Conservation (phyloP, 2,113 vertebrate species). For the Cyanoliseus patagonus region DNA sequence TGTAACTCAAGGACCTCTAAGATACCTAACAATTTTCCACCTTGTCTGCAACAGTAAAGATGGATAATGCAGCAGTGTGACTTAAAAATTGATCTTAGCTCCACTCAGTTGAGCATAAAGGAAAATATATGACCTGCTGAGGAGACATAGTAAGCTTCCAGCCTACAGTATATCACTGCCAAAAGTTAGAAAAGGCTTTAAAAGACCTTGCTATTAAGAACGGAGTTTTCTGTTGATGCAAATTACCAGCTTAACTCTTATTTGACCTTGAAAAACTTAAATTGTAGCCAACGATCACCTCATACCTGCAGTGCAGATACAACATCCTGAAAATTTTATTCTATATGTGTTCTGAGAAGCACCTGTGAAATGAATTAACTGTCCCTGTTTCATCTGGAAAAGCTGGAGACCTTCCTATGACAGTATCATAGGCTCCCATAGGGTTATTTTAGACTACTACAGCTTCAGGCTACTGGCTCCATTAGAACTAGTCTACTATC, state of each 20-base stretch:
- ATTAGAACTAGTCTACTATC: not conserved
- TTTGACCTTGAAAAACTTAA: slow-evolving; percentile 46
- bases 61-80: slow-evolving; percentile 59
- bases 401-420: not conserved
- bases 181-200: slow-evolving; percentile 49
- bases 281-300: not conserved
- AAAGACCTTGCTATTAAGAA: not conserved
- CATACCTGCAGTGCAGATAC: not conserved
- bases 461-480: not conserved
- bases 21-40: slow-evolving; percentile 54
- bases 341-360: not conserved
- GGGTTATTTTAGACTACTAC: not conserved
- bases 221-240: slow-evolving; percentile 8
- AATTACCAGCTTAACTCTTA: slow-evolving; percentile 20
- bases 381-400: not conserved
- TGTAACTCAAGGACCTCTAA: slow-evolving; percentile 26
- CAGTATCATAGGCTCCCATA: not conserved
- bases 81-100: slow-evolving; percentile 69
- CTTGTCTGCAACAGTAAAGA: slow-evolving; percentile 39
- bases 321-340: not conserved
- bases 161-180: slow-evolving; percentile 49
- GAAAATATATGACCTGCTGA: slow-evolving; percentile 66
- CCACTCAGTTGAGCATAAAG: slow-evolving; percentile 61
- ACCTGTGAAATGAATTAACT: not conserved
- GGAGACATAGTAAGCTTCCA: slow-evolving; percentile 38